Evolutionary conservation across 1,140 invertebrate genomes (phyloP).

Genomic region (Euwallacea similis): DNA sequence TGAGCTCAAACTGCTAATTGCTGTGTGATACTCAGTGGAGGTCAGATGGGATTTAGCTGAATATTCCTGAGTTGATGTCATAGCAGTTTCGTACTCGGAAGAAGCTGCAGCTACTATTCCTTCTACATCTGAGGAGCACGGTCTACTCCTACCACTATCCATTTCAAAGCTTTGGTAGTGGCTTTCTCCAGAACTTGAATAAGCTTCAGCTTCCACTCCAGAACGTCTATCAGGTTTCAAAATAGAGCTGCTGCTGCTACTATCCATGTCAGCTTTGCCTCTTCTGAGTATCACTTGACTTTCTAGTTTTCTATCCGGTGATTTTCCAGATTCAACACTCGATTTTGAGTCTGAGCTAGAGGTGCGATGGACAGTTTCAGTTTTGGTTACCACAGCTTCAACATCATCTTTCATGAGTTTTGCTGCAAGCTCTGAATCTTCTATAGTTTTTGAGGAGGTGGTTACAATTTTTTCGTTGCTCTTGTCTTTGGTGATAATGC

Average conservation of each 20-base stretch:
- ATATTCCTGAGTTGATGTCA: slow-evolving; percentile 72
- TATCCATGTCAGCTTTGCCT: slow-evolving; percentile 47
- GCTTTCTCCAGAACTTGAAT: slow-evolving; percentile 87
- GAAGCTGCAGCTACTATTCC: slow-evolving; percentile 66
- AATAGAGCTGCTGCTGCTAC: slow-evolving; percentile 58
- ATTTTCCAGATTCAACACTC: slow-evolving; percentile 49
- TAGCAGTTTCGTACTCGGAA: slow-evolving; percentile 87
- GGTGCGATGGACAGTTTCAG: slow-evolving; percentile 25
- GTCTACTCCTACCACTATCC: slow-evolving; percentile 71
- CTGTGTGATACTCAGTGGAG: slow-evolving; percentile 84
- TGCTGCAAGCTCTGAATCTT: slow-evolving; percentile 2
- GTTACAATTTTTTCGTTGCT: slow-evolving; percentile 36
- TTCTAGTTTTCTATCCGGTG: slow-evolving; percentile 43
- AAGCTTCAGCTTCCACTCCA: slow-evolving; percentile 69
- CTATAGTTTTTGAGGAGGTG: slow-evolving; percentile 28
- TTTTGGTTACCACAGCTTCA: neutral
- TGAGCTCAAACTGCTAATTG: slow-evolving; percentile 79
- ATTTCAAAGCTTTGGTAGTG: slow-evolving; percentile 87
- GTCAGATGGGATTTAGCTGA: slow-evolving; percentile 68
- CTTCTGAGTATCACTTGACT: slow-evolving; percentile 50
- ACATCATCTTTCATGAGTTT: slow-evolving; percentile 17
- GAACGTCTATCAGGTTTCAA: slow-evolving; percentile 63
- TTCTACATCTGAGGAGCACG: slow-evolving; percentile 86
- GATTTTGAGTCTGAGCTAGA: slow-evolving; percentile 55
- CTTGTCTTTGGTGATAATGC: slow-evolving; percentile 31